These are phyloP conservation scores for Manis javanica DNA, from an alignment of 2,797 vertebrate genomes.

Conservation along the genomic window DNA sequence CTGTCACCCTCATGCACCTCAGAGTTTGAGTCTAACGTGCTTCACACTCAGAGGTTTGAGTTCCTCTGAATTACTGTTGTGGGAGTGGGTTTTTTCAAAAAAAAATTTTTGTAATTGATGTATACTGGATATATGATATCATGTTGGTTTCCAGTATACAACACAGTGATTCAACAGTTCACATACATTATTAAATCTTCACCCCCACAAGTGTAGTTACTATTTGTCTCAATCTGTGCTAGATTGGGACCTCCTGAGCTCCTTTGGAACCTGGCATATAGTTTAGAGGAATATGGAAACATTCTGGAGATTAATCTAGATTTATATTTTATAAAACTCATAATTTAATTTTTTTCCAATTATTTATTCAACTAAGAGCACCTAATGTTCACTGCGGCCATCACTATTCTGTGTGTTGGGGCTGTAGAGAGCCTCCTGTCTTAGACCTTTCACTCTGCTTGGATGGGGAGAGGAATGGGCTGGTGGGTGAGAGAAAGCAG, in stretches of 20 bases:
- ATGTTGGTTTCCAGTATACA: too few relatives aligned
- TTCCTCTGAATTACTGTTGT: neutral
- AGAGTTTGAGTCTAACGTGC: neutral
- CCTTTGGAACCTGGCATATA: neutral
- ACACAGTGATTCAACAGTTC: too few relatives aligned
- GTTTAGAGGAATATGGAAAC: neutral
- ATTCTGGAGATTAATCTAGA: neutral
- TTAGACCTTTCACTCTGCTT: neutral
- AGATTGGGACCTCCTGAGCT: neutral
- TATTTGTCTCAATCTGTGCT: neutral
- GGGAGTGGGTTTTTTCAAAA: too few relatives aligned
- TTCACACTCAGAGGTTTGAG: neutral
- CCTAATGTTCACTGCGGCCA: too few relatives aligned
- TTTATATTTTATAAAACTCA: neutral
- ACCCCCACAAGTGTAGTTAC: too few relatives aligned
- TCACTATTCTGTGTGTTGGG: neutral
- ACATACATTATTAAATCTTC: too few relatives aligned
- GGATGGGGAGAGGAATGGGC: rapidly evolving
- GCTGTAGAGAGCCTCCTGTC: neutral
- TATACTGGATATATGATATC: too few relatives aligned
- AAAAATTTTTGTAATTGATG: too few relatives aligned
- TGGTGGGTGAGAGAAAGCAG: neutral
- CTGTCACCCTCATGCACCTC: neutral
- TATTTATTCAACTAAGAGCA: neutral
- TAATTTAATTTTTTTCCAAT: neutral